Evolutionary conservation across 2,797 vertebrate genomes (phyloP).

Genomic region (Coendou prehensilis): DNA sequence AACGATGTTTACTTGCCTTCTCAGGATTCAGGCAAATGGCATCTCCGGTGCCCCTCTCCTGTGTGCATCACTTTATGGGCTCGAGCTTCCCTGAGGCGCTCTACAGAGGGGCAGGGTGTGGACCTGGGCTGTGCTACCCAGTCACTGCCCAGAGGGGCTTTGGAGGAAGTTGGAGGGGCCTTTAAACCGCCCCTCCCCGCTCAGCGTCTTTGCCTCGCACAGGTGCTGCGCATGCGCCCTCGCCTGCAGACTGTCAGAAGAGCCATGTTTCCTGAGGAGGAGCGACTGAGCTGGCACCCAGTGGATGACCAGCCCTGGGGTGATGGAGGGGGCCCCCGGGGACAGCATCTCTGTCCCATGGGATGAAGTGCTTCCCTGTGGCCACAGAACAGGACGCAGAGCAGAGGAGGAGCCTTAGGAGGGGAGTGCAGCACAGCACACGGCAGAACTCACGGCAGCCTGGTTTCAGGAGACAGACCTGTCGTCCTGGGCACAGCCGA

Average conservation of each 20-base stretch:
- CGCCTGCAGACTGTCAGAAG: neutral
- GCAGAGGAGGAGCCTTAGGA: neutral
- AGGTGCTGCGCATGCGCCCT: neutral
- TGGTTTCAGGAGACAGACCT: neutral
- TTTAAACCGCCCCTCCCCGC: neutral
- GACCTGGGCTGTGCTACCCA: neutral
- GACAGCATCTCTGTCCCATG: neutral
- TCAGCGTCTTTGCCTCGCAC: neutral
- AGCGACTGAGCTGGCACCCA: conserved; percentile 40
- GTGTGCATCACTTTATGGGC: accelerated
- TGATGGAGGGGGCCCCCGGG: neutral
- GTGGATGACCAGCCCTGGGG: neutral
- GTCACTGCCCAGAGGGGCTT: neutral
- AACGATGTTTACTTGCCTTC: neutral
- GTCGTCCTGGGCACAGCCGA: neutral
- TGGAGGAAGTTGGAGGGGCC: neutral
- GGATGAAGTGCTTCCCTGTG: neutral
- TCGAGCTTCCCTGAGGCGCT: neutral
- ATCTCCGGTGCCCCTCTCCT: accelerated
- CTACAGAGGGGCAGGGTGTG: accelerated
- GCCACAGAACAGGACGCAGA: neutral
- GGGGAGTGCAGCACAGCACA: neutral
- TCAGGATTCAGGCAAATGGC: neutral
- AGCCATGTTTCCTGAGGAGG: neutral
- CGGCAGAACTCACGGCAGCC: neutral